Evolutionary conservation across 2,797 vertebrate genomes (phyloP).

Genomic region (Emydoidea blandingii): DNA sequence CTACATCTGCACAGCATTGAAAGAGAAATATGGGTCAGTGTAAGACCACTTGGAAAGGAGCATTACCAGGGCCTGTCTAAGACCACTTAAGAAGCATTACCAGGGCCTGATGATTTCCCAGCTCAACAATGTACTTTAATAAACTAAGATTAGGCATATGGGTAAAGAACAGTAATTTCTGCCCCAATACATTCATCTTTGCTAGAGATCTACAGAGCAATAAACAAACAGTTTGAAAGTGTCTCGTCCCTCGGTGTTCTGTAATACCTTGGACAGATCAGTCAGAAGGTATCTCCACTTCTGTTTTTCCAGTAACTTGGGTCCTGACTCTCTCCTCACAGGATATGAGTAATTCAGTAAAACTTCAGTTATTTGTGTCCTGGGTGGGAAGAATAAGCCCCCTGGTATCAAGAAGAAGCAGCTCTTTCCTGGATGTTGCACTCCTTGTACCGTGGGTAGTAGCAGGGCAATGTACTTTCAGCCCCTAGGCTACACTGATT

Average conservation of each 20-base stretch:
- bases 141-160: too few relatives aligned
- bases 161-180: too few relatives aligned
- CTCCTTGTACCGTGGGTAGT: conserved; percentile 17
- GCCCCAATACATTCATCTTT: too few relatives aligned
- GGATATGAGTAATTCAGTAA: conserved; percentile 41
- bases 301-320: conserved; percentile 2
- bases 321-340: conserved; percentile 40
- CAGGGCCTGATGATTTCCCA: background rate
- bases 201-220: background rate
- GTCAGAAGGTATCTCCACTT: conserved; percentile 5
- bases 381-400: conserved; percentile 29
- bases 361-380: background rate
- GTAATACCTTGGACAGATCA: background rate
- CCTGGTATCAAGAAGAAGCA: background rate
- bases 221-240: background rate
- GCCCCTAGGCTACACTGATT: conserved; percentile 24
- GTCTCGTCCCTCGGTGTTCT: background rate
- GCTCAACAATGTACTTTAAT: background rate
- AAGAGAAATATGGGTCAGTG: background rate
- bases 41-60: background rate
- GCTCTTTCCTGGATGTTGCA: background rate
- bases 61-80: background rate
- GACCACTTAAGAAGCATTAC: background rate
- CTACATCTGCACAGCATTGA: background rate
- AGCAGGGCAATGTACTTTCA: background rate